Evolutionary conservation across 2,797 vertebrate genomes (phyloP), one percentile per base, ranked within the genome.

Genomic region (Nannoperca australis): DNA sequence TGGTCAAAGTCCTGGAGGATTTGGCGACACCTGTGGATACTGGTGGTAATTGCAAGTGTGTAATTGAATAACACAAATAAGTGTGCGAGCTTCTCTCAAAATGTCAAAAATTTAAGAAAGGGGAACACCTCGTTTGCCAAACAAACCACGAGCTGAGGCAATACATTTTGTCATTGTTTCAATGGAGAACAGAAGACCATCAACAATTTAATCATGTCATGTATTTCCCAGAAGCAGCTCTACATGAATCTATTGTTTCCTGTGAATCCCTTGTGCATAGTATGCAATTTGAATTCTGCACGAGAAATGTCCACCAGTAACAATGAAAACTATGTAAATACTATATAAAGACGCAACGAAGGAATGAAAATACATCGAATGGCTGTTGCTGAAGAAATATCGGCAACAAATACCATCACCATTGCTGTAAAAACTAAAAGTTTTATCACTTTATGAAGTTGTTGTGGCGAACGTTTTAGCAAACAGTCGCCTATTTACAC

Each of bases 161-260:
- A 54, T 44, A 61, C 49, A 34, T 34, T 61, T 22, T 30, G 40
- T 67, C 45, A 61, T 13, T 63, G 61, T 40, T 40, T 66, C 17
- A 30, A 64, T 10, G 15, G 45, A 9, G 5, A 17, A 49, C 34
- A 69, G 42, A 54, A 49, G 71, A 34, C 30, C 32, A 38, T 58
- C 24, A 50, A 20, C 18, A 73, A n/a, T 73, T 40, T 38, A 61
- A 30, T 64, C 55, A 45, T 8, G 44, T 54, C 3, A 73, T 55
- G 59, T 34, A 59, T 5, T 15, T 6, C 34, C 22, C 30, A 14
- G 14, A n/a, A 22, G 32, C 44, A 67, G 47, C 65, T 69, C 30
- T 54, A 51, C 14, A 61, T 63, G 15, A 62, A 60, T 45, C 50
- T 40, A 63, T 55, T 64, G 42, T 56, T 47, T 47, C 60, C 4